These are phyloP conservation scores for Spilarctia lutea DNA, from an alignment of 2,888 invertebrate species.

Conservation along the genomic window DNA sequence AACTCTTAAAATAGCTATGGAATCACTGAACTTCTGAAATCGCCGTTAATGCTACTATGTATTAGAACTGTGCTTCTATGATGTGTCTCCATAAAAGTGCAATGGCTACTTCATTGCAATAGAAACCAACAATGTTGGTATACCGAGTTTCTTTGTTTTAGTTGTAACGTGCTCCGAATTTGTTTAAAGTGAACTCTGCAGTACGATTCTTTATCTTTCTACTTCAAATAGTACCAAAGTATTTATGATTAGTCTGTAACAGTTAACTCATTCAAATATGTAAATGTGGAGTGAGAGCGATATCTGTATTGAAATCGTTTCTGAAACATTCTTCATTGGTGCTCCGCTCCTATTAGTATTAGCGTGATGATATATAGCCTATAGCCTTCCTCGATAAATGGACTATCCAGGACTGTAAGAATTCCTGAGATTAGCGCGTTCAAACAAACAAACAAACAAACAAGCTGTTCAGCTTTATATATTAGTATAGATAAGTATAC, in stretches of 20 bases:
- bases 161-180: constrained; percentile 4
- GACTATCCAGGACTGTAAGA: too few relatives aligned
- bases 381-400: too few relatives aligned
- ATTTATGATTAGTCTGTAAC: not conserved
- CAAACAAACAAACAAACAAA: too few relatives aligned
- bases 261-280: not conserved
- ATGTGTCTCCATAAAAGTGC: not conserved
- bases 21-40: not conserved
- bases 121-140: not conserved
- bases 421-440: too few relatives aligned
- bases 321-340: too few relatives aligned
- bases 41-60: not conserved
- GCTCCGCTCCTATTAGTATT: too few relatives aligned
- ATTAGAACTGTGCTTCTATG: not conserved
- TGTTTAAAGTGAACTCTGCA: not conserved
- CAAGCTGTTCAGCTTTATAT: too few relatives aligned
- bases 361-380: too few relatives aligned
- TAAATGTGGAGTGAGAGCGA: not conserved
- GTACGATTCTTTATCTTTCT: not conserved
- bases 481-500: too few relatives aligned
- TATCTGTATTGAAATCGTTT: too few relatives aligned
- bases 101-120: not conserved
- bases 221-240: not conserved
- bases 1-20: too few relatives aligned
- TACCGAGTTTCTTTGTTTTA: constrained; percentile 1